These are phyloP conservation scores for Ammodytes dubius DNA, from an alignment of 2,113 vertebrate species.

Conservation along the genomic window DNA sequence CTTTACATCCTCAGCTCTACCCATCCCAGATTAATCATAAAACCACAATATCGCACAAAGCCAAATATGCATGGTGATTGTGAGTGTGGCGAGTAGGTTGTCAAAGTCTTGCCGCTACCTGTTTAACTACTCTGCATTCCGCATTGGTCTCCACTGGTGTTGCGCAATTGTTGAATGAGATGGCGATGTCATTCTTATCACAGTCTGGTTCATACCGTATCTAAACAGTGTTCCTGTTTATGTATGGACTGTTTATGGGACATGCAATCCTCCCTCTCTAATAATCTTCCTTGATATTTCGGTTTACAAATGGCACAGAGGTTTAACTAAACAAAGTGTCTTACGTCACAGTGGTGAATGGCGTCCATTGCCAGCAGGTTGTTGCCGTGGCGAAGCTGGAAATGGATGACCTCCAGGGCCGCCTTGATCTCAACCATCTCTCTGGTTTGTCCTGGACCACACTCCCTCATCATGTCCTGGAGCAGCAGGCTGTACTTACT, in stretches of 20 bases:
- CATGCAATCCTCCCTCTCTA: not conserved
- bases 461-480: slow-evolving; percentile 83
- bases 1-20: not conserved
- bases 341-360: slow-evolving; percentile 86
- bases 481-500: slow-evolving; percentile 87
- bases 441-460: slow-evolving; percentile 55
- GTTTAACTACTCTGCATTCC: not conserved
- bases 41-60: not conserved
- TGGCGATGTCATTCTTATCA: not conserved
- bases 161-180: slow-evolving; percentile 16
- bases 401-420: slow-evolving; percentile 82
- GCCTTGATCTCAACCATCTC: slow-evolving; percentile 79
- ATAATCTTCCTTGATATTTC: not conserved
- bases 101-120: not conserved
- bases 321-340: not conserved
- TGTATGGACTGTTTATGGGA: not conserved
- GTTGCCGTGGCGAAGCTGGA: slow-evolving; percentile 86
- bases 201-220: not conserved
- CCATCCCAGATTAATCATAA: not conserved
- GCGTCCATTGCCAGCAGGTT: slow-evolving; percentile 87
- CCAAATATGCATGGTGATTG: not conserved
- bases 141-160: not conserved
- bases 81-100: not conserved
- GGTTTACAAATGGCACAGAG: not conserved
- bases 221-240: not conserved